Conservation (phyloP, 2,113 vertebrate species). For the Grammomys dolichurus region DNA sequence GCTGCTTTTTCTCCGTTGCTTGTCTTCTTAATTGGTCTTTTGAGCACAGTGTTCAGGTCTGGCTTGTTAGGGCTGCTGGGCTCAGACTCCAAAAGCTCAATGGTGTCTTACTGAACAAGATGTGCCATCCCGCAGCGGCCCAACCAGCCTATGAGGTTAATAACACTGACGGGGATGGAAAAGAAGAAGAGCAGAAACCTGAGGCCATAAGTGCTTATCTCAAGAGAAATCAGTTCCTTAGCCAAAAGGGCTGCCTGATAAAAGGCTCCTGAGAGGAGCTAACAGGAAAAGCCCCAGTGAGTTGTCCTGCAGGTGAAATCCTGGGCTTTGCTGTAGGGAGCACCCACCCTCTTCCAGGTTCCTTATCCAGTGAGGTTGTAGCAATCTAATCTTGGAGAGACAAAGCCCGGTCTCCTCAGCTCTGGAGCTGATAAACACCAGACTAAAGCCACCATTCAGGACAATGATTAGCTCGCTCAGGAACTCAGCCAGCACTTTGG, state of each 20-base stretch:
- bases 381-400: conserved; percentile 85
- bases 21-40: too few relatives aligned
- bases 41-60: background rate
- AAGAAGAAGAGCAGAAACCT: conserved; percentile 52
- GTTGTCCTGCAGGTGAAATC: background rate
- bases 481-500: conserved; percentile 32
- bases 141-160: background rate
- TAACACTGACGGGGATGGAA: conserved; percentile 49
- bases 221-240: conserved; percentile 60
- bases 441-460: conserved; percentile 59
- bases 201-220: conserved; percentile 67
- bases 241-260: conserved; percentile 52
- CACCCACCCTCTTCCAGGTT: background rate
- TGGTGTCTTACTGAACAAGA: background rate
- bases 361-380: conserved; percentile 31
- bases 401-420: conserved; percentile 83
- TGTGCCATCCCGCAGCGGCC: background rate
- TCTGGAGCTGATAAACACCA: conserved; percentile 82
- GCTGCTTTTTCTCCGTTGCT: background rate
- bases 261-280: conserved; percentile 55
- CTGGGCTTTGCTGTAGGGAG: conserved; percentile 34
- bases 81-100: background rate
- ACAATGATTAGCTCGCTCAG: conserved; percentile 55
- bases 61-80: background rate
- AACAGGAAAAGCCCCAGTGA: conserved; percentile 51